Evolutionary conservation across 2,113 vertebrate species (phyloP), one percentile per base, ranked within the genome.

Genomic region (Shinisaurus crocodilurus): DNA sequence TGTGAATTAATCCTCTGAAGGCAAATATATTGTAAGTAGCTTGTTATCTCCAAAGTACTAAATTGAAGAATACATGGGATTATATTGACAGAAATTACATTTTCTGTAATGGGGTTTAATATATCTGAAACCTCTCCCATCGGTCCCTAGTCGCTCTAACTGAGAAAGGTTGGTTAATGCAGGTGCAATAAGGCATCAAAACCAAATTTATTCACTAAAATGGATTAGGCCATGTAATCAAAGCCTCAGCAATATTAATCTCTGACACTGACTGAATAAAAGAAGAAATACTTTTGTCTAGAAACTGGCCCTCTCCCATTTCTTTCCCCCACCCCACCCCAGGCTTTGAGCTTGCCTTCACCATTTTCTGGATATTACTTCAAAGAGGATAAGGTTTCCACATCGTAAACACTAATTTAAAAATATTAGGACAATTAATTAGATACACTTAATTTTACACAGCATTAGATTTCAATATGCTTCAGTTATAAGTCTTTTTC

Each of bases 31-130:
- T 97, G 98, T 98, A 98, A 98, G 98, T 97, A 98, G 97, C 97
- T 97, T 96, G 96, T 98, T 98, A 98, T 98, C 98, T 98, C 97
- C 95, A 95, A 98, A 98, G 98, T 97, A 98, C 98, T 97, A 97
- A 98, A 98, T 97, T 97, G 98, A 98, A 98, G 98, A 99, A 98
- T 98, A 98, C 97, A 97, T 90, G 94, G 97, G 98, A 98, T 98
- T 98, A 98, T 98, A 98, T 98, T 98, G 98, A 98, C 98, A 98
- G 98, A 98, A 98, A 98, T 99, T 98, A 97, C 97, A 97, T 97
- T 97, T 98, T 98, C 97, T 96, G 96, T 98, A 99, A 99, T 98
- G 97, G 97, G 96, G 97, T 98, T 99, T 98, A 98, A 98, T 98
- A 97, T 97, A 97, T 98, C 97, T 98, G 96, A 97, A 97, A 98